These are phyloP conservation scores for Aldrovandia affinis DNA, from an alignment of 2,797 vertebrate species.

Conservation along the genomic window DNA sequence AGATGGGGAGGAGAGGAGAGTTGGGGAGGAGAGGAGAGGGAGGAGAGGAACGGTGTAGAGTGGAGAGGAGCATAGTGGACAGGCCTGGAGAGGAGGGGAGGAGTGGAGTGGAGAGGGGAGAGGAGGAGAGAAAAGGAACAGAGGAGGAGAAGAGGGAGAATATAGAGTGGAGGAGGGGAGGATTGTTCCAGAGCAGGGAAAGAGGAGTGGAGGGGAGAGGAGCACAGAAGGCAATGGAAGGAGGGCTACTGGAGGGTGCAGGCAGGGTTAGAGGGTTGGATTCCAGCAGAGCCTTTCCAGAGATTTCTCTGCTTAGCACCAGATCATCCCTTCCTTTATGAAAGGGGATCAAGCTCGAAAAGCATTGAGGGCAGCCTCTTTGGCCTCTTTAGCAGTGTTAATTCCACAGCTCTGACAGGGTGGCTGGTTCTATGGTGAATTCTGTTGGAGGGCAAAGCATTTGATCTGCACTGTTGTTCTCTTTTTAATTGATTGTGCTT, in stretches of 20 bases:
- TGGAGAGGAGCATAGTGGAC: too few species aligned
- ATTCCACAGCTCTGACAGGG: slow-evolving; percentile 51
- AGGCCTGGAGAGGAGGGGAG: too few species aligned
- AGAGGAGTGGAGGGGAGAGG: background rate
- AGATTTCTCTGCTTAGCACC: slow-evolving; percentile 21
- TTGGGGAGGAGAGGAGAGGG: too few species aligned
- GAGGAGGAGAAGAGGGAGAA: too few species aligned
- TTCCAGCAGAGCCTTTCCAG: slow-evolving; percentile 4
- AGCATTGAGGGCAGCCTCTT: slow-evolving; percentile 43
- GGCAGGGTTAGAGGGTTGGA: background rate
- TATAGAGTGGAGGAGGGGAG: too few species aligned
- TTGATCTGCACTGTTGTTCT: too few species aligned
- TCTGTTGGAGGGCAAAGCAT: slow-evolving; percentile 32
- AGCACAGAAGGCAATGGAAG: background rate
- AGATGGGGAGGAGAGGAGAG: too few species aligned
- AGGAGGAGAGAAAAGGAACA: too few species aligned
- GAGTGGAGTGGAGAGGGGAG: too few species aligned
- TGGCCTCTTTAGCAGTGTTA: slow-evolving; percentile 47
- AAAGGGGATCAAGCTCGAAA: slow-evolving; percentile 38
- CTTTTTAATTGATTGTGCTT: too few species aligned
- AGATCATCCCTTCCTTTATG: slow-evolving; percentile 14
- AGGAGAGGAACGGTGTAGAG: too few species aligned
- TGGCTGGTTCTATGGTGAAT: slow-evolving; percentile 35
- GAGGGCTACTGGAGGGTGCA: background rate
- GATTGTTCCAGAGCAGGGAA: too few species aligned